Conservation (phyloP, 2,113 vertebrate species). For the Paramormyrops kingsleyae region DNA sequence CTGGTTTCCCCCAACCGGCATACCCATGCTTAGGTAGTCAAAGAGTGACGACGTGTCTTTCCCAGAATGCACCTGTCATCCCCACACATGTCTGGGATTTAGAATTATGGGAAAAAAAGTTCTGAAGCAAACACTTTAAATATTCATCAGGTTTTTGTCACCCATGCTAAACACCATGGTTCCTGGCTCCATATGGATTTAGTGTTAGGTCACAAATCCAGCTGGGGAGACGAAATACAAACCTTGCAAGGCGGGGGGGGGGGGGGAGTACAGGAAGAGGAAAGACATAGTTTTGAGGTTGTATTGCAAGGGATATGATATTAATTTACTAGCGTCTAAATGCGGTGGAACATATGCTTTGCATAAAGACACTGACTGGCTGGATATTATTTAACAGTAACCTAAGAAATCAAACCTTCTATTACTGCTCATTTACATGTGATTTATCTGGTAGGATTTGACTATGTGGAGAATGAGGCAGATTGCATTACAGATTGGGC, state of each 20-base stretch:
- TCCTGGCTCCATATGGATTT: neutral
- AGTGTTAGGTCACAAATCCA: neutral
- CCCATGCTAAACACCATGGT: neutral
- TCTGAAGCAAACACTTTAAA: neutral
- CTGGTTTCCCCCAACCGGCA: constrained; percentile 33
- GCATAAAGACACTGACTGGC: neutral
- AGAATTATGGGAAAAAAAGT: neutral
- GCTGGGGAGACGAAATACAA: neutral
- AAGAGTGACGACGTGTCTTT: neutral
- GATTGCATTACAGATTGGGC: neutral
- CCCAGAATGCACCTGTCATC: neutral
- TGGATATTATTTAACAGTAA: neutral
- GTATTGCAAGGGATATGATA: neutral
- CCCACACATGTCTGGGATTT: neutral
- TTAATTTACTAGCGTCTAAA: neutral
- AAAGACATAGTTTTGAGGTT: neutral
- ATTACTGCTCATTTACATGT: neutral
- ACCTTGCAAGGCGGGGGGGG: neutral
- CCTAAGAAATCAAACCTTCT: neutral
- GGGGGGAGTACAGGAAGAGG: neutral
- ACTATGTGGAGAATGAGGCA: neutral
- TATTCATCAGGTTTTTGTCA: neutral
- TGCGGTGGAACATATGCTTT: neutral
- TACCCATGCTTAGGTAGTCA: constrained; percentile 15
- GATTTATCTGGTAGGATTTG: neutral